Evolutionary conservation across 1,140 invertebrate species (phyloP).

Genomic region (Drosophila sechellia): DNA sequence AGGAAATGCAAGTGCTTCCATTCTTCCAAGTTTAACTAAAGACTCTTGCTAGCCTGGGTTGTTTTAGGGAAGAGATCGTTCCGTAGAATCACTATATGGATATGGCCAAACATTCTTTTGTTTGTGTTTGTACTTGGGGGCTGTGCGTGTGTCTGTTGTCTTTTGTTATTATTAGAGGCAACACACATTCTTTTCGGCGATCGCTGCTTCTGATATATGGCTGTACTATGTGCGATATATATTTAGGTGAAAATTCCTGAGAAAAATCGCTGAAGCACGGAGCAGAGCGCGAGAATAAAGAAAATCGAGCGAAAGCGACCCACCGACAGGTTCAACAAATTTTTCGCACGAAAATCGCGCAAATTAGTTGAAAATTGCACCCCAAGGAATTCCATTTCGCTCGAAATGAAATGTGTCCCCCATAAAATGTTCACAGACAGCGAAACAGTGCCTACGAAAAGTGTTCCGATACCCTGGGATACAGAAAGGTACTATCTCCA

Average conservation of each 20-base stretch:
- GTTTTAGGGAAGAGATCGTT: neutral
- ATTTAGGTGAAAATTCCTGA: conserved; percentile 73
- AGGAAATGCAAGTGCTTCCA: neutral
- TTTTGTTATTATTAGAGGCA: conserved; percentile 71
- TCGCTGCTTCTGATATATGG: conserved; percentile 44
- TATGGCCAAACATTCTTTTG: conserved; percentile 42
- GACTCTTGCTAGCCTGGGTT: no score
- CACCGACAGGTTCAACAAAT: conserved; percentile 55
- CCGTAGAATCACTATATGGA: conserved; percentile 13
- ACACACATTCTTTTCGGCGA: conserved; percentile 52
- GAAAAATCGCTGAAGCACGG: conserved; percentile 57
- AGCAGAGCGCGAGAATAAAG: conserved; percentile 25
- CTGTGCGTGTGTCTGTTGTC: conserved; percentile 32
- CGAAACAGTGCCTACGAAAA: conserved; percentile 15
- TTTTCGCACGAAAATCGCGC: conserved; percentile 50
- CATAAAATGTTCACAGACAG: conserved; percentile 27
- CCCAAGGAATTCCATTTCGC: conserved; percentile 51
- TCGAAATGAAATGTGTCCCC: conserved; percentile 44
- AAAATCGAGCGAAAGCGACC: conserved; percentile 44
- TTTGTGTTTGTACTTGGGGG: conserved; percentile 32
- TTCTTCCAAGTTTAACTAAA: no score
- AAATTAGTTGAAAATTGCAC: conserved; percentile 64
- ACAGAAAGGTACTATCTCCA: no score
- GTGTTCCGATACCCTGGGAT: neutral
- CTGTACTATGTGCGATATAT: conserved; percentile 25